phyloP scores from a whole-genome alignment of 2,113 vertebrate genomes.

The Tapirus terrestris region DNA sequence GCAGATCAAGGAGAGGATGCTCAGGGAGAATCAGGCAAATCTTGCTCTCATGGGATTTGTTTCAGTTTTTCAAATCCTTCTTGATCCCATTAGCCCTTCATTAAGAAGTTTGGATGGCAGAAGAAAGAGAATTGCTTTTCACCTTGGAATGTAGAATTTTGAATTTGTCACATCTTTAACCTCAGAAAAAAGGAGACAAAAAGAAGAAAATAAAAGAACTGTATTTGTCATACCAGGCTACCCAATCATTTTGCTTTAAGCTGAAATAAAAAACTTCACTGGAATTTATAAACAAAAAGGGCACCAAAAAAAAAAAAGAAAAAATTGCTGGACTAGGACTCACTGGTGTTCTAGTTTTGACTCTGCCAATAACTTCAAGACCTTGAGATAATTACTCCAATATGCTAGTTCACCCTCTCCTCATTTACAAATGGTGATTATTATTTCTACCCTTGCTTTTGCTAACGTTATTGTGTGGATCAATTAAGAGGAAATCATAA shows the following conservation, averaged over 20 bases:
- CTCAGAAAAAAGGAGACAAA: not conserved
- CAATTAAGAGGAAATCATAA: not conserved
- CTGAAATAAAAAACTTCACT: not conserved
- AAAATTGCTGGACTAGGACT: not conserved
- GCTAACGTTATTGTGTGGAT: not conserved
- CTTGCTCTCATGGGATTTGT: not conserved
- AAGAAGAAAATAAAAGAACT: not conserved
- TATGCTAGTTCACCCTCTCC: not conserved
- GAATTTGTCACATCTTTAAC: not conserved
- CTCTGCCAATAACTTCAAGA: not conserved
- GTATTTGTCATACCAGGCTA: not conserved
- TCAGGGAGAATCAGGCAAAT: constrained; percentile 45
- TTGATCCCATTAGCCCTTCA: constrained; percentile 41
- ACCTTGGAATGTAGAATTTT: not conserved
- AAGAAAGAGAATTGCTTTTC: not conserved
- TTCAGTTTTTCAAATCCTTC: constrained; percentile 54
- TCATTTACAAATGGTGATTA: not conserved
- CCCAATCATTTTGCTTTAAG: not conserved
- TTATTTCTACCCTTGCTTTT: constrained; percentile 4
- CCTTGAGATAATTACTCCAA: not conserved
- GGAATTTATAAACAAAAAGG: not conserved
- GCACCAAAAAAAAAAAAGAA: no score
- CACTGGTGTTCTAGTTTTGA: not conserved
- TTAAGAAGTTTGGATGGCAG: not conserved
- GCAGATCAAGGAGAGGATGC: not conserved